These are phyloP conservation scores for Calephelis perditalis DNA, from an alignment of 2,888 invertebrate species.

Conservation along the genomic window DNA sequence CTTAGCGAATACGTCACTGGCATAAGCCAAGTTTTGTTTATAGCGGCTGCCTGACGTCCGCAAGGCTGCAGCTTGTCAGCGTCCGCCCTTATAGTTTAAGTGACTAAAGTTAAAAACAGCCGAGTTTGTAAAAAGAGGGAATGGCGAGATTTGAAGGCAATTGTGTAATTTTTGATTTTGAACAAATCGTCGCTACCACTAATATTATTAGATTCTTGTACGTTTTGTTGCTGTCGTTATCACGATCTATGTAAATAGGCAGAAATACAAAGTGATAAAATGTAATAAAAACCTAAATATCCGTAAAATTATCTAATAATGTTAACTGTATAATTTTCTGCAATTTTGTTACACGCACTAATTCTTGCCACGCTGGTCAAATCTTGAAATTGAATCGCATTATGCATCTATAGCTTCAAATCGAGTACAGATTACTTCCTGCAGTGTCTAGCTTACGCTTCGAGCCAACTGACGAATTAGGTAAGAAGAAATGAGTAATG, in stretches of 20 bases:
- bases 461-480: conserved; percentile 62
- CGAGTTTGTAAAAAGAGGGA: conserved; percentile 17
- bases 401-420: conserved; percentile 20
- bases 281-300: too few species aligned
- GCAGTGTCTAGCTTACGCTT: conserved; percentile 65
- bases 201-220: too few species aligned
- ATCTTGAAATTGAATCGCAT: conserved; percentile 19
- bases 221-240: too few species aligned
- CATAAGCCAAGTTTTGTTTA: conserved; percentile 12
- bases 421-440: conserved; percentile 44
- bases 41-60: conserved; percentile 36
- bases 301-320: too few species aligned
- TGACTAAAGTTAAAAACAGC: conserved; percentile 19
- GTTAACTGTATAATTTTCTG: conserved; percentile 12
- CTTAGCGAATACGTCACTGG: conserved; percentile 8
- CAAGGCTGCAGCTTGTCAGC: conserved; percentile 65
- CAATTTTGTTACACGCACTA: not conserved
- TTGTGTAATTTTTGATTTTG: too few species aligned
- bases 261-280: too few species aligned
- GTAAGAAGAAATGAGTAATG: conserved; percentile 68
- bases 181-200: too few species aligned
- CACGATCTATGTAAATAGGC: too few species aligned
- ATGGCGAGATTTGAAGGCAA: too few species aligned
- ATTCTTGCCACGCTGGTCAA: conserved; percentile 10
- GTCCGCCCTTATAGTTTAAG: conserved; percentile 29